Conservation (phyloP, 2,888 invertebrate genomes). For the Ochropleura leucogaster region DNA sequence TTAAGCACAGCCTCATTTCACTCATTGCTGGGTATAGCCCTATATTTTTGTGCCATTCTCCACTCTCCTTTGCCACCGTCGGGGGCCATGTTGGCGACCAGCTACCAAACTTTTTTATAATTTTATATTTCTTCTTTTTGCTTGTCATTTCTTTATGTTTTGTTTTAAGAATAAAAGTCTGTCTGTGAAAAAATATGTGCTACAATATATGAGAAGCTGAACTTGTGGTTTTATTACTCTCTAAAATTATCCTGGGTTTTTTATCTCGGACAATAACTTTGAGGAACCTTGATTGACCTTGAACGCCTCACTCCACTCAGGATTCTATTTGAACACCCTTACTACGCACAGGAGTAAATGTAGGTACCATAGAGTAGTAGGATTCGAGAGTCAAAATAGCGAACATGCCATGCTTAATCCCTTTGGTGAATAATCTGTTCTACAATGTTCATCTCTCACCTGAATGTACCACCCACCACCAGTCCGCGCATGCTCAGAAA, state of each 20-base stretch:
- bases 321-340: neutral
- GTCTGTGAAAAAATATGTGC: too few species aligned
- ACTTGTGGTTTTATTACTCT: too few species aligned
- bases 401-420: neutral
- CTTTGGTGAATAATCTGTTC: neutral
- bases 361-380: neutral
- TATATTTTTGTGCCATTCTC: neutral
- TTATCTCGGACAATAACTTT: neutral
- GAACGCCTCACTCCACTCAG: neutral
- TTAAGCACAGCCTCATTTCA: neutral
- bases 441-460: constrained; percentile 11
- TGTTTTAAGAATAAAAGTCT: too few species aligned
- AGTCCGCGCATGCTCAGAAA: constrained; percentile 31
- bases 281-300: neutral
- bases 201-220: too few species aligned
- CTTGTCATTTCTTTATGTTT: too few species aligned
- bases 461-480: constrained; percentile 14
- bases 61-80: neutral
- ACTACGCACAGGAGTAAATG: neutral
- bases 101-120: too few species aligned
- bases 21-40: neutral
- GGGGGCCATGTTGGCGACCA: too few species aligned
- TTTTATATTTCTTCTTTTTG: too few species aligned
- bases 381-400: neutral
- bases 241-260: too few species aligned